Percentiles rank a stretch among this genome's conserved stretches.
Evolutionary conservation across 2,113 vertebrate genomes (phyloP).

Genomic region (Bubo scandiacus): DNA sequence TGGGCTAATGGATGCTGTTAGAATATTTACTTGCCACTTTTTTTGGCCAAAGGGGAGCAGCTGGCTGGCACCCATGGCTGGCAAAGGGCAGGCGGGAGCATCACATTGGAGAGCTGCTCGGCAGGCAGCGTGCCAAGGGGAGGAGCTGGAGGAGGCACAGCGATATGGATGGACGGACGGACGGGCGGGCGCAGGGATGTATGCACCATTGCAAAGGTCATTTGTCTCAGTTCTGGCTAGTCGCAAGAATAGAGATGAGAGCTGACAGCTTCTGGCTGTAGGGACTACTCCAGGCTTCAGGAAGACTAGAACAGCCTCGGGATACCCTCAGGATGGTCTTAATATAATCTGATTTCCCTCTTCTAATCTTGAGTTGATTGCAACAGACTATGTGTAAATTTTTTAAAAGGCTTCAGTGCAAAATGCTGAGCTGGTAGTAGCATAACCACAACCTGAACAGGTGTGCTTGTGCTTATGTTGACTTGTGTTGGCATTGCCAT

Average conservation of each 20-base stretch:
- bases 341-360: neutral
- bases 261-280: constrained; percentile 24
- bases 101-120: neutral
- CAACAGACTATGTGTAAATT: neutral
- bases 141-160: neutral
- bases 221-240: neutral
- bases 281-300: constrained; percentile 27
- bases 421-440: neutral
- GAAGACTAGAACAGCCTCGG: constrained; percentile 10
- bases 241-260: neutral
- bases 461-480: neutral
- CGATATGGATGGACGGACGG: neutral
- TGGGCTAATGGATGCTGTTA: constrained; percentile 64
- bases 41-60: constrained; percentile 32
- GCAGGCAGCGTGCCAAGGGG: neutral
- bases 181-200: neutral
- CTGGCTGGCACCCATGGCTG: constrained; percentile 26
- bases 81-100: neutral
- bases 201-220: neutral
- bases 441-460: neutral
- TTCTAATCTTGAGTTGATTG: neutral
- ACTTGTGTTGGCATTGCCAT: neutral
- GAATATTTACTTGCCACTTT: constrained; percentile 63
- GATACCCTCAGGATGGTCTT: constrained; percentile 16
- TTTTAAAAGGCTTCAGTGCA: neutral